Conservation (phyloP, 2,113 vertebrate genomes). For the Danionella cerebrum region DNA sequence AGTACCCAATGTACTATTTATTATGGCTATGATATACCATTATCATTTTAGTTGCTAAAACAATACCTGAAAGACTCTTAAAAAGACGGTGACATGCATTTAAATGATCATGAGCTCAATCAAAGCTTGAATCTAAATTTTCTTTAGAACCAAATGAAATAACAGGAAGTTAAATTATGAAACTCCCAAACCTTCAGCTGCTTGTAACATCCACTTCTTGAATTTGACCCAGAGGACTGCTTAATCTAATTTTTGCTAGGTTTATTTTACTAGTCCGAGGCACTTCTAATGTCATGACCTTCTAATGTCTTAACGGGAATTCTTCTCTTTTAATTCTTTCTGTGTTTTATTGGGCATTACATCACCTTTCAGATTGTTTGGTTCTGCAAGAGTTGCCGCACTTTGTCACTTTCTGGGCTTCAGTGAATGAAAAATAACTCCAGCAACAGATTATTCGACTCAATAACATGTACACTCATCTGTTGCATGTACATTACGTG, state of each 20-base stretch:
- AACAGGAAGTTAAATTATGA: not conserved
- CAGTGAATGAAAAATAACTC: conserved; percentile 21
- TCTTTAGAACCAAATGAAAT: no score
- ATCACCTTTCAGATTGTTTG: conserved; percentile 17
- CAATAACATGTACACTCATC: not conserved
- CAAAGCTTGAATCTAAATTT: no score
- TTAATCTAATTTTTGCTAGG: not conserved
- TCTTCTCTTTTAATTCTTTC: conserved; percentile 10
- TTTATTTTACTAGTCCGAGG: not conserved
- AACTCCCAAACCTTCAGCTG: not conserved
- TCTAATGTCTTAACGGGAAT: conserved; percentile 1
- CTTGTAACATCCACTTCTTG: not conserved
- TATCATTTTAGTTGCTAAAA: no score
- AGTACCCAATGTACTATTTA: no score
- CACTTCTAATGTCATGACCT: not conserved
- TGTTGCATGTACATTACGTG: no score
- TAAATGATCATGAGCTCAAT: no score
- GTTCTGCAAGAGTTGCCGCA: conserved; percentile 9
- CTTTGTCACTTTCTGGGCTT: not conserved
- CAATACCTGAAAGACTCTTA: no score
- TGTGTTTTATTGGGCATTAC: conserved; percentile 13
- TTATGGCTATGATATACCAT: no score
- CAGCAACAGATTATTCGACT: not conserved
- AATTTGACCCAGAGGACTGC: not conserved
- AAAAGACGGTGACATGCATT: no score